These are phyloP conservation scores for Gisinianus flammeolus DNA, from an alignment of 2,888 invertebrate genomes.

Conservation along the genomic window DNA sequence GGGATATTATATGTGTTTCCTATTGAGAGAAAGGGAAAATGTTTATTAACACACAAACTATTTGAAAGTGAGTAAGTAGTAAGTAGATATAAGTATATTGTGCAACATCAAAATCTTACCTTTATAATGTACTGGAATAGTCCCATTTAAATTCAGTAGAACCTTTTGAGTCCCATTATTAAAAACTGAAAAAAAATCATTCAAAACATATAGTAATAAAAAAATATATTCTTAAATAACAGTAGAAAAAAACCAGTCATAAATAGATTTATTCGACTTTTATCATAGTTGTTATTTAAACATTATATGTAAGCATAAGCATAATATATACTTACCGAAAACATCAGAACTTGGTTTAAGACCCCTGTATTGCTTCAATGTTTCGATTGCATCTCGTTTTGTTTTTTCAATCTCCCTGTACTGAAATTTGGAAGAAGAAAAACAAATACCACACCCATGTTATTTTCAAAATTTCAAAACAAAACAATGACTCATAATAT, in stretches of 20 bases:
- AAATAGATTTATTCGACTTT: too few species aligned
- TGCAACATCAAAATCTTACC: constrained; percentile 64
- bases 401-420: constrained; percentile 74
- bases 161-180: constrained; percentile 84
- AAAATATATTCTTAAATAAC: too few species aligned
- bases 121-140: constrained; percentile 90
- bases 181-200: constrained; percentile 73
- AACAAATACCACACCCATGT: not conserved
- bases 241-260: too few species aligned
- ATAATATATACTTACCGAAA: constrained; percentile 71
- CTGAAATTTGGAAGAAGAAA: constrained; percentile 62
- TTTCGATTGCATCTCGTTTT: constrained; percentile 71
- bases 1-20: constrained; percentile 92
- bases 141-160: constrained; percentile 84
- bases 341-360: constrained; percentile 70
- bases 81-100: too few species aligned
- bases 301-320: too few species aligned
- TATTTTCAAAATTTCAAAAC: not conserved
- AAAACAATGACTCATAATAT: not conserved
- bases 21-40: constrained; percentile 60
- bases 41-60: too few species aligned
- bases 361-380: constrained; percentile 71
- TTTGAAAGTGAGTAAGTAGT: too few species aligned
- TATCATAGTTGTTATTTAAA: too few species aligned
- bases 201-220: constrained; percentile 40